These are phyloP conservation scores for Neolamprologus longior DNA, from an alignment of 2,113 vertebrate species.

Conservation along the genomic window DNA sequence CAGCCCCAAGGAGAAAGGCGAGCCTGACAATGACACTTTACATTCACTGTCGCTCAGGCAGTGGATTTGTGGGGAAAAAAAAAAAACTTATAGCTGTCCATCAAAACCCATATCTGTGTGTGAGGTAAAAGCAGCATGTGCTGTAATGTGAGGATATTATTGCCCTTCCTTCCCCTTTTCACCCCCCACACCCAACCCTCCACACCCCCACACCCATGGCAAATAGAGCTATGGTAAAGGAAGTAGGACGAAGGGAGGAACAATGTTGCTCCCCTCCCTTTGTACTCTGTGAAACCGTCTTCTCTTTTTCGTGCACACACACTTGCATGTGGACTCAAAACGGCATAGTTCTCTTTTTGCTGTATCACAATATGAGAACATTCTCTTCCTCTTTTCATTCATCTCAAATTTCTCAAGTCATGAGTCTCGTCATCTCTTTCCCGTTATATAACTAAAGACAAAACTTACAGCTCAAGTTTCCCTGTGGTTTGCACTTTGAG, in stretches of 20 bases:
- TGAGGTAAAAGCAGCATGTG: background rate
- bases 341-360: background rate
- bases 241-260: conserved; percentile 36
- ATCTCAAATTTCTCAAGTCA: conserved; percentile 2
- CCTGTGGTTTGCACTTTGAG: background rate
- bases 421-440: background rate
- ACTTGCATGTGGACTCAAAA: background rate
- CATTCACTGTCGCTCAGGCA: background rate
- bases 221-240: conserved; percentile 33
- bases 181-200: background rate
- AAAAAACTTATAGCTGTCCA: background rate
- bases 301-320: conserved; percentile 2
- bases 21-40: conserved; percentile 20
- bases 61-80: background rate
- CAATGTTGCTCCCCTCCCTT: conserved; percentile 11
- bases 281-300: background rate
- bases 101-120: background rate
- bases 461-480: background rate
- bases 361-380: background rate
- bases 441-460: background rate
- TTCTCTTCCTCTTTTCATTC: conserved; percentile 42
- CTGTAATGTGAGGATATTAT: conserved; percentile 17
- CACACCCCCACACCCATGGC: background rate
- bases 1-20: background rate
- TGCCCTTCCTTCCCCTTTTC: conserved; percentile 48